Base-by-base conservation (phyloP, 2,888 invertebrate genomes). In the Sceliomorpha sp. region DNA sequence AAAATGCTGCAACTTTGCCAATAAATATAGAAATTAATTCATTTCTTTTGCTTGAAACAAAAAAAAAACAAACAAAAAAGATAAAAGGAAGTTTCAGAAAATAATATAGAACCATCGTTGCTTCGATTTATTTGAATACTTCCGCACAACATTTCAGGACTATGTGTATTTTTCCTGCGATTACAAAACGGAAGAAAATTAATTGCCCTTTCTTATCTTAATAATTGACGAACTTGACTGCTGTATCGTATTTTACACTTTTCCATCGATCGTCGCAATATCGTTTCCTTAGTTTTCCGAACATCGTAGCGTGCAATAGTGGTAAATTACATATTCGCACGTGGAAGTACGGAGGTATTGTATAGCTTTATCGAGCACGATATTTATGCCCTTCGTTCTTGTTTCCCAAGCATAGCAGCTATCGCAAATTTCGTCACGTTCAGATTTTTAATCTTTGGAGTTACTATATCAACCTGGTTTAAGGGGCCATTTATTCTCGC, bases 351-450 rank as follows among this genome's bases (percentile, higher is more conserved):
- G 39, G 14, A 34, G 51, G 44, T 47, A n/a, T 56, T 56, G 50
- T 51, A 51, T n/a, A 9, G 45, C 40, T 66, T 59, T 59, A 66
- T 66, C 66, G 62, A 58, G 48, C 44, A 45, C 66, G 56, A 62
- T 70, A 70, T 70, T 70, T 70, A 70, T 67, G 47, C 53, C 40
- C 48, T 58, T 58, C 45, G 37, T 42, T 51, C 58, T 66, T 62
- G 62, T 56, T 63, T 55, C 24, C 32, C 45, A 12, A 36, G 29
- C 32, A 10, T 26, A 27, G 31, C 31, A 42, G 45, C 51, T 62
- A 70, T 71, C 59, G 53, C 29, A 59, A 71, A 71, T 68, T 71
- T 71, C 64, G 58, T 71, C 71, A 71, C 64, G 64, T 68, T 34
- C 51, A 37, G 64, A 62, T 71, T 63, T 63, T 67, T 67, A 71